A percentile compares a stretch with the other conserved stretches of the same genome.
phyloP scores from a whole-genome alignment of 2,888 invertebrate genomes.

The Pycnomerus fuliginosus region DNA sequence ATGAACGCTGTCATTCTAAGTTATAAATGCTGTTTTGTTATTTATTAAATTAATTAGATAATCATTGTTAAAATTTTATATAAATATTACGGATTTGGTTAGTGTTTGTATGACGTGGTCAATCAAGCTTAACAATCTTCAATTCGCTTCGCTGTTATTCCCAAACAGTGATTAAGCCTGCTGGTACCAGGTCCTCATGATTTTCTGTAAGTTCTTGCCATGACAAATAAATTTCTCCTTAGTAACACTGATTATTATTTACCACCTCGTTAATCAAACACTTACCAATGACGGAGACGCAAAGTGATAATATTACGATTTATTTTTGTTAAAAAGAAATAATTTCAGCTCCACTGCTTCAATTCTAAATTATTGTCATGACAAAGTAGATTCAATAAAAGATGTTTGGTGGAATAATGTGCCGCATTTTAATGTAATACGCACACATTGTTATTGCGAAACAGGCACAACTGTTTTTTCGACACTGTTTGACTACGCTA shows the following conservation, averaged over 20 bases:
- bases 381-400: constrained; percentile 21
- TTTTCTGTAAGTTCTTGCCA: constrained; percentile 2
- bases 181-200: constrained; percentile 25
- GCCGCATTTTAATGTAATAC: constrained; percentile 34
- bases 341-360: constrained; percentile 39
- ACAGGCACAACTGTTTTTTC: constrained; percentile 33
- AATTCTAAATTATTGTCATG: constrained; percentile 30
- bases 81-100: constrained; percentile 48
- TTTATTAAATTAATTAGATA: constrained; percentile 37
- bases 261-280: constrained; percentile 31
- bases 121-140: constrained; percentile 7
- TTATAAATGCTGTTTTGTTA: constrained; percentile 41
- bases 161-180: constrained; percentile 42
- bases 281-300: constrained; percentile 43
- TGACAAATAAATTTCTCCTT: constrained; percentile 12
- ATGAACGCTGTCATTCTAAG: constrained; percentile 34
- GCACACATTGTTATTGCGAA: constrained; percentile 37
- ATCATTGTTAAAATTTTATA: constrained; percentile 52
- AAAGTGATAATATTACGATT: constrained; percentile 49
- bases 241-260: constrained; percentile 11
- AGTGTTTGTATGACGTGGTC: constrained; percentile 38
- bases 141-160: constrained; percentile 40
- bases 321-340: constrained; percentile 37
- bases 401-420: constrained; percentile 40
- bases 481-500: constrained; percentile 24